phyloP scores from a whole-genome alignment of 2,797 vertebrate species.

The Aeoliscus strigatus region DNA sequence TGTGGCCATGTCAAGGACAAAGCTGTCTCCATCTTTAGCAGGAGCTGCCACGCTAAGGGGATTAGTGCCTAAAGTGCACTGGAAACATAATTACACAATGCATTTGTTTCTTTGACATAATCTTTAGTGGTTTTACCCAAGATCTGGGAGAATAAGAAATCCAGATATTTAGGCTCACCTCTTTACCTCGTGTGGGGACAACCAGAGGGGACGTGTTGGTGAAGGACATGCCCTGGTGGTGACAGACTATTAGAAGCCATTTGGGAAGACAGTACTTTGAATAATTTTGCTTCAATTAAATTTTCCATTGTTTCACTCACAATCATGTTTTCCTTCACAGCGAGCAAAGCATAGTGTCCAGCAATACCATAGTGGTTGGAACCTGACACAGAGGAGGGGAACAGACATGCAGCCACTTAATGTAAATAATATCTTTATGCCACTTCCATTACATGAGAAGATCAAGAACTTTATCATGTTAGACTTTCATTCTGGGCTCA shows the following conservation, averaged over 20 bases:
- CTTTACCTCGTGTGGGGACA: slow-evolving; percentile 73
- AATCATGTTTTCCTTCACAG: slow-evolving; percentile 75
- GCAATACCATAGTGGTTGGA: slow-evolving; percentile 80
- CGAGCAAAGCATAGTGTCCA: slow-evolving; percentile 72
- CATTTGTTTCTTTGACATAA: too few relatives aligned
- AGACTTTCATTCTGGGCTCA: too few relatives aligned
- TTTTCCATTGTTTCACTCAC: slow-evolving; percentile 61
- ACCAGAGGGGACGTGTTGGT: slow-evolving; percentile 78
- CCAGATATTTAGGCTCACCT: slow-evolving; percentile 42
- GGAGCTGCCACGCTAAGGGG: slow-evolving; percentile 76
- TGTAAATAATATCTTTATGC: too few relatives aligned
- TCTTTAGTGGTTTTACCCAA: neutral
- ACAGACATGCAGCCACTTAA: neutral
- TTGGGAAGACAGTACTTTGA: neutral
- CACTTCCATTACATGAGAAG: too few relatives aligned
- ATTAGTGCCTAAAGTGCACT: slow-evolving; percentile 78
- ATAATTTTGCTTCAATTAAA: too few relatives aligned
- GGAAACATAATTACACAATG: slow-evolving; percentile 10
- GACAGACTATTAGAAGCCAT: neutral
- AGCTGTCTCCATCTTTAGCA: slow-evolving; percentile 68
- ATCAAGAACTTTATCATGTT: too few relatives aligned
- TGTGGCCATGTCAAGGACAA: slow-evolving; percentile 78
- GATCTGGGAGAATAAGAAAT: too few relatives aligned
- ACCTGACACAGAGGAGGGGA: slow-evolving; percentile 39
- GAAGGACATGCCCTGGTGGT: slow-evolving; percentile 72